Evolutionary conservation across 2,113 vertebrate species (phyloP), one percentile per base, ranked within the genome.

Genomic region (Spea bombifrons): DNA sequence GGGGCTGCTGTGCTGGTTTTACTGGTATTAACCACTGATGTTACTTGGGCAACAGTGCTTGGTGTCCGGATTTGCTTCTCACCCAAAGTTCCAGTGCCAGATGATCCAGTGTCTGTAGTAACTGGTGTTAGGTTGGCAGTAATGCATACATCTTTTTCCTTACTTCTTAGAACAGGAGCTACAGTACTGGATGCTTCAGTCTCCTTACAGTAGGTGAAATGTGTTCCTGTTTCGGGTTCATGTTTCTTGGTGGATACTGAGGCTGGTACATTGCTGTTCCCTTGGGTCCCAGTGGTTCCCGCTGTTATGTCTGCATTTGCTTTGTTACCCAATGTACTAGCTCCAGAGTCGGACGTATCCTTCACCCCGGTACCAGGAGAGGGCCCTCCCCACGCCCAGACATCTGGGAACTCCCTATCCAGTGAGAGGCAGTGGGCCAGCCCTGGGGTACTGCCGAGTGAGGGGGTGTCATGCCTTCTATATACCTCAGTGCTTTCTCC

Each of bases 401-500:
- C 78, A 67, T 80, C 71, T 16, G 71, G 17, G 46, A 80, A 80
- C 47, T 80, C 78, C 53, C 78, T 73, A 46, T 80, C 78, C 71
- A 80, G 78, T 16, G 78, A 80, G 17, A 80, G 78, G 64, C 78
- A 74, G 66, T 80, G 78, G 65, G 71, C 71, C 78, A 79, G 59
- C 44, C 70, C 77, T 17, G 77, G 77, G 52, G 70, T 79, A 15
- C 77, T 79, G 63, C 70, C 71, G 64, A 73, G 77, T 48, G 77
- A 79, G 50, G 77, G 77, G 71, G 78, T 59, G 64, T 80, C 78
- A 80, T 80, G 71, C 74, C 71, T 83, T 75, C 80, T 83, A 46
- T 44, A 71, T 68, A 61, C 73, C 74, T 81, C 73, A 67, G 85
- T 83, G 84, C 84, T 88, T 49, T 87, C 86, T 67, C 84, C 85